phyloP scores from a whole-genome alignment of 2,797 vertebrate genomes.

The Phoxinus dragarum region DNA sequence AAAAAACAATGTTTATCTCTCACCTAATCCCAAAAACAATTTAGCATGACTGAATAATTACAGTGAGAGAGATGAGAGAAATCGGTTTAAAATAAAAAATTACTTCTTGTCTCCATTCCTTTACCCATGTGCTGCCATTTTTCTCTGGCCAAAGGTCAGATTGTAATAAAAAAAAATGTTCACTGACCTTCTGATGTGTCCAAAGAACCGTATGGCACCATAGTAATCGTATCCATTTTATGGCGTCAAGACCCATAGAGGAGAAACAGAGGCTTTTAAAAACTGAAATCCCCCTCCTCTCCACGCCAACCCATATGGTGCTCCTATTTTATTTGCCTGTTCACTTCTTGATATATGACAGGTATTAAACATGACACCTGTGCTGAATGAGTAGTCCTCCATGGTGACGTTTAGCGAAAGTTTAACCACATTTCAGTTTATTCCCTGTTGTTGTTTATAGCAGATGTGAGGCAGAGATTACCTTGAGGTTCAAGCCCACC shows the following conservation, averaged over 20 bases:
- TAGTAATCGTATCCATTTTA: constrained; percentile 58
- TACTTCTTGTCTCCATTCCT: neutral
- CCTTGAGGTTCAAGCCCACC: constrained; percentile 80
- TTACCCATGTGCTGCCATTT: constrained; percentile 17
- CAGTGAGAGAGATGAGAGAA: constrained; percentile 52
- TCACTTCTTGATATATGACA: constrained; percentile 82
- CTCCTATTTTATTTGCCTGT: constrained; percentile 66
- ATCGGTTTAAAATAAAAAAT: neutral
- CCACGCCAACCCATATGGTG: constrained; percentile 68
- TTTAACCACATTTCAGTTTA: constrained; percentile 62
- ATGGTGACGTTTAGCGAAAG: constrained; percentile 75
- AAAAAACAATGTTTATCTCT: constrained; percentile 28
- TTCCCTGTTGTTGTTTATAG: constrained; percentile 36
- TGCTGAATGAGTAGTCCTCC: constrained; percentile 74
- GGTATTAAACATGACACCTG: constrained; percentile 87
- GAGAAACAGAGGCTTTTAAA: constrained; percentile 71
- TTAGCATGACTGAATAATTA: constrained; percentile 76
- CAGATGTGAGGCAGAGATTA: constrained; percentile 83
- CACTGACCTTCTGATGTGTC: constrained; percentile 53
- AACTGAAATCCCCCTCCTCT: constrained; percentile 70
- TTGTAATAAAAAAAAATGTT: constrained; percentile 60
- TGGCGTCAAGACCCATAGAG: constrained; percentile 43
- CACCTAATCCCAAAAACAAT: constrained; percentile 72
- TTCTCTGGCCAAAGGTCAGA: constrained; percentile 65
- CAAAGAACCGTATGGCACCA: constrained; percentile 22